Conservation (phyloP, 2,113 vertebrate species). For the Nestor notabilis region DNA sequence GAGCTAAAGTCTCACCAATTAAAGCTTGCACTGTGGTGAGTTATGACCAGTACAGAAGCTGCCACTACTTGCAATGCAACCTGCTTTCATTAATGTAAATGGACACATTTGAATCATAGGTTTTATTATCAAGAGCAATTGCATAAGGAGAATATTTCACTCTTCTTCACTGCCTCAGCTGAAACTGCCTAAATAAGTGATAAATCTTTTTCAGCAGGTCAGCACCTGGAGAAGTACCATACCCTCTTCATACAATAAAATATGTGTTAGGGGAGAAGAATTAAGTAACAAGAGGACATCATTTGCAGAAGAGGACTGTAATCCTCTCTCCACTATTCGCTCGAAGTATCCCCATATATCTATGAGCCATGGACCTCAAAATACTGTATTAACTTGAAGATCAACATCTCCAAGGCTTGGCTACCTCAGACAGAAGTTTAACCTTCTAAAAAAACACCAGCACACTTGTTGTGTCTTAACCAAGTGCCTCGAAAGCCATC, state of each 20-base stretch:
- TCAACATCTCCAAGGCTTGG: background rate
- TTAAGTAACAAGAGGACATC: background rate
- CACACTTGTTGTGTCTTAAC: background rate
- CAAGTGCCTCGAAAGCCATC: background rate
- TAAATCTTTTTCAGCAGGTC: background rate
- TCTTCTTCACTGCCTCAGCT: background rate
- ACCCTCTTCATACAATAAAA: background rate
- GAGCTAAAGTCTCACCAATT: slow-evolving; percentile 26
- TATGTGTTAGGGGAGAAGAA: background rate
- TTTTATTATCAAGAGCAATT: slow-evolving; percentile 23
- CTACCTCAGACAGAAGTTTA: background rate
- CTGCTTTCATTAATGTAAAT: slow-evolving; percentile 19
- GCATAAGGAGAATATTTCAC: background rate
- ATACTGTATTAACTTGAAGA: background rate
- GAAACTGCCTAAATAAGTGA: background rate
- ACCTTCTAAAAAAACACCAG: background rate
- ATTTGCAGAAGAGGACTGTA: background rate
- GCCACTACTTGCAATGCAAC: slow-evolving; percentile 19
- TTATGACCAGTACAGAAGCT: slow-evolving; percentile 7
- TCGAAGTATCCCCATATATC: background rate
- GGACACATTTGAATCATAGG: background rate
- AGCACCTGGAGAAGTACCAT: background rate
- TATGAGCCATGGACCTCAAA: background rate
- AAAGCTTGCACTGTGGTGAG: slow-evolving; percentile 37
- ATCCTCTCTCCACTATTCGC: background rate